Percentiles rank a stretch among this genome's conserved stretches.
Evolutionary conservation across 2,888 invertebrate genomes (phyloP).

Genomic region (Temnothorax rugatulus): DNA sequence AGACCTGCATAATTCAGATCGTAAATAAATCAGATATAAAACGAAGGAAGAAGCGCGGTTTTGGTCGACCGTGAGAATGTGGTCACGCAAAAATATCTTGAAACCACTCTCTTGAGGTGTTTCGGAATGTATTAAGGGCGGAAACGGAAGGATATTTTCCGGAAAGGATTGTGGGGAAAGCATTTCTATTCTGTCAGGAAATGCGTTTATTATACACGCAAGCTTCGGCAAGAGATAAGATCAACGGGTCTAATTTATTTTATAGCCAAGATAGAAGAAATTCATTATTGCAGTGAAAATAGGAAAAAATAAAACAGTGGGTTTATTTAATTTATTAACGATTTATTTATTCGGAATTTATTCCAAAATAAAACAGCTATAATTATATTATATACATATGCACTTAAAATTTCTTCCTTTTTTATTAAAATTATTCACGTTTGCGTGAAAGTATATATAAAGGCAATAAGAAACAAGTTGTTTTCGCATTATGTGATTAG

Average conservation of each 20-base stretch:
- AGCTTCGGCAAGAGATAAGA: background rate
- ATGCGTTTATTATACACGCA: conserved; percentile 21
- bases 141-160: conserved; percentile 48
- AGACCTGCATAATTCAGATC: conserved; percentile 45
- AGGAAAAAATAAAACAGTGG: background rate
- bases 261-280: background rate
- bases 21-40: conserved; percentile 52
- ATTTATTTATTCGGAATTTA: conserved; percentile 17
- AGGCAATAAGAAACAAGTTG: background rate
- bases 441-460: background rate
- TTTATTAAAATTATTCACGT: background rate
- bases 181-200: conserved; percentile 30
- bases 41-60: conserved; percentile 36
- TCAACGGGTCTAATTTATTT: background rate
- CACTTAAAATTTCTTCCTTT: background rate
- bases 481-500: background rate
- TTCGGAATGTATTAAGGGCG: conserved; percentile 61
- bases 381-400: background rate
- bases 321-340: too few species aligned
- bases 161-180: conserved; percentile 57
- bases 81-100: conserved; percentile 37
- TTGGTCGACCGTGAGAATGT: conserved; percentile 70
- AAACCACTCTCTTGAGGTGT: conserved; percentile 42
- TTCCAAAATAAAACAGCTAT: background rate
- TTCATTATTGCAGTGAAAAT: background rate